These are phyloP conservation scores for Steinernema carpocapsae DNA, from an alignment of 2,888 invertebrate species.

Conservation along the genomic window DNA sequence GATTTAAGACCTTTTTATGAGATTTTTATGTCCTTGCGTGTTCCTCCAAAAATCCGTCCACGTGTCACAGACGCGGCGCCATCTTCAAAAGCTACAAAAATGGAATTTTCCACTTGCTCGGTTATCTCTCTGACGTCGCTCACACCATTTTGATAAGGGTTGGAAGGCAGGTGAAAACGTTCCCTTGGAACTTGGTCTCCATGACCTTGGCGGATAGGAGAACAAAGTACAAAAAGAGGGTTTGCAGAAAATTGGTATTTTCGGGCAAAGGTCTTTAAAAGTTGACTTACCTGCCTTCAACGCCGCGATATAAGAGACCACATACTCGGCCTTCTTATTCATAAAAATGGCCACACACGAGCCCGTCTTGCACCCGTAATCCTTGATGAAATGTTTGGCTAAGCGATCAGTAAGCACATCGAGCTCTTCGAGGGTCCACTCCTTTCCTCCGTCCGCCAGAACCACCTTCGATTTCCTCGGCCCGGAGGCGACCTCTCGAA, in stretches of 20 bases:
- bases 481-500: slow-evolving; percentile 34
- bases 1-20: background rate
- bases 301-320: slow-evolving; percentile 70
- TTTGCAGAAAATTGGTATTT: no score
- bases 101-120: background rate
- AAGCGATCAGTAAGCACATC: slow-evolving; percentile 64
- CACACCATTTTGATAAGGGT: background rate
- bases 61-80: background rate
- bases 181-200: background rate
- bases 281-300: slow-evolving; percentile 70
- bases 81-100: background rate
- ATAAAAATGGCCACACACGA: slow-evolving; percentile 70
- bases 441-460: slow-evolving; percentile 38
- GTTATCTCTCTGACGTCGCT: background rate
- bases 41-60: no score
- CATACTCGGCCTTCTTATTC: slow-evolving; percentile 64
- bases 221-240: background rate
- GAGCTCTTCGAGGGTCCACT: slow-evolving; percentile 51
- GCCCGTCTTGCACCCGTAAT: slow-evolving; percentile 66
- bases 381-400: slow-evolving; percentile 60
- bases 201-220: background rate
- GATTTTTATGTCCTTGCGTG: background rate
- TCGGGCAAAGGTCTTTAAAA: no score
- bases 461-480: slow-evolving; percentile 43
- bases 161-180: no score